Base-by-base conservation (phyloP, 2,888 invertebrate genomes). In the Yponomeuta malinellus region DNA sequence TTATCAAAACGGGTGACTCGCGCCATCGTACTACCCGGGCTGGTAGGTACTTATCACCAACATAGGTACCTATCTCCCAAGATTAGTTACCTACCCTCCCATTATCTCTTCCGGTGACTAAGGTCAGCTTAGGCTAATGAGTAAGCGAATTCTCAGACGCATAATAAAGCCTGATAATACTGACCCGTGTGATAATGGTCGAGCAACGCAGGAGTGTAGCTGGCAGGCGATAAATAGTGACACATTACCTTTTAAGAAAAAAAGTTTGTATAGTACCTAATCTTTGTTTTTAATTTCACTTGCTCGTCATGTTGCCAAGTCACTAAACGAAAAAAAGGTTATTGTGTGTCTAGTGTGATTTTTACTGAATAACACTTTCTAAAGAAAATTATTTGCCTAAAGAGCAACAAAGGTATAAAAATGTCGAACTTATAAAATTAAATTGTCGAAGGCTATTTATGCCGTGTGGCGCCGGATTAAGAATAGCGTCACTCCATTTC, bases 51-150 rank as follows among this genome's bases (percentile, higher is more conserved):
- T 8, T 43, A 43, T 43, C 43, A 6, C 8, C 43, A 43, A 43
- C n/a, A 15, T 43, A 23, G 23, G 23, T 23, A n/a, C n/a, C 23
- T n/a, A 37, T 23, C 48, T 33, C 2, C 43, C 48, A 48, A 23
- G 48, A 68, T 48, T 68, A 59, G 52, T 15, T 59, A 59, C 43
- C 37, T 68, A 12, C 68, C 48, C n/a, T 8, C 65, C 10, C 43
- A 23, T n/a, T 68, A 68, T 68, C 71, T 43, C 74, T 73, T 78
- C 78, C 78, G 78, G 78, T 76, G 76, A 79, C 78, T 76, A 77
- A 59, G 74, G 75, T 52, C 3, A 68, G 23, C 68, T 48, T 68
- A n/a, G 9, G 69, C n/a, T 69, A 72, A 71, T 78, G 78, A 78
- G 76, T 77, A 78, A 69, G 63, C 63, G 69, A 69, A 69, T 69